Percentiles rank a stretch among this genome's conserved stretches.
Evolutionary conservation across 2,888 invertebrate species (phyloP).

Genomic region (Neelides folsomi): DNA sequence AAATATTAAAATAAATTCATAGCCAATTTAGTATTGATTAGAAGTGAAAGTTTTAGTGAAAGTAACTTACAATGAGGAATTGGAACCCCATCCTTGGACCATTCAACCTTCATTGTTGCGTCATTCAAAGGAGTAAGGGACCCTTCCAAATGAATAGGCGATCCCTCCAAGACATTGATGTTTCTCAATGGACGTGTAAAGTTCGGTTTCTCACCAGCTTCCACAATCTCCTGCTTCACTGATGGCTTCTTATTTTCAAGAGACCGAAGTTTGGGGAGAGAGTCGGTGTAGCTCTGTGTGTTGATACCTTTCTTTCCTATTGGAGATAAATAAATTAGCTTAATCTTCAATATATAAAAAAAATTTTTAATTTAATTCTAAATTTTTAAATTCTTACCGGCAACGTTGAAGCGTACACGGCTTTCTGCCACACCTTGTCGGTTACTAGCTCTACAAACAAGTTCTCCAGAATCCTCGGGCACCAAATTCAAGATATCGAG

Average conservation of each 20-base stretch:
- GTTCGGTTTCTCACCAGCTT: slow-evolving; percentile 70
- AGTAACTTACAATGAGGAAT: slow-evolving; percentile 54
- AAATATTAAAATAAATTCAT: not conserved
- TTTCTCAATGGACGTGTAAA: slow-evolving; percentile 79
- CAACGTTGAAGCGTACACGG: slow-evolving; percentile 64
- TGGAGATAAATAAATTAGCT: slow-evolving; percentile 41
- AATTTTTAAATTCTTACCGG: slow-evolving; percentile 47
- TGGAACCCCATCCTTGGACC: slow-evolving; percentile 82
- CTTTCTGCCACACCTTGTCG: slow-evolving; percentile 69
- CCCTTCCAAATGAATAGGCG: slow-evolving; percentile 80
- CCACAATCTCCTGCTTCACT: slow-evolving; percentile 53
- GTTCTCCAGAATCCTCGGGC: slow-evolving; percentile 81
- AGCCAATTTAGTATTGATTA: not conserved
- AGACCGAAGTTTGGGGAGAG: slow-evolving; percentile 78
- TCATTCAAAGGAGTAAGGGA: slow-evolving; percentile 94
- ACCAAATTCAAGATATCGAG: slow-evolving; percentile 88
- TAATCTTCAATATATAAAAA: too few relatives aligned
- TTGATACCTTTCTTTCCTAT: slow-evolving; percentile 44
- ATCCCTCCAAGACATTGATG: slow-evolving; percentile 68
- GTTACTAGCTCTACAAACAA: slow-evolving; percentile 55
- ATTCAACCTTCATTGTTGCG: slow-evolving; percentile 95
- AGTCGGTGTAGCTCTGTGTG: slow-evolving; percentile 74
- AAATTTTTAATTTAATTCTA: too few relatives aligned
- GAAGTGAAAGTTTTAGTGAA: not conserved
- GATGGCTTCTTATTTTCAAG: slow-evolving; percentile 64